These are phyloP conservation scores for Acrobasis repandana DNA, from an alignment of 2,888 invertebrate species.

Conservation along the genomic window DNA sequence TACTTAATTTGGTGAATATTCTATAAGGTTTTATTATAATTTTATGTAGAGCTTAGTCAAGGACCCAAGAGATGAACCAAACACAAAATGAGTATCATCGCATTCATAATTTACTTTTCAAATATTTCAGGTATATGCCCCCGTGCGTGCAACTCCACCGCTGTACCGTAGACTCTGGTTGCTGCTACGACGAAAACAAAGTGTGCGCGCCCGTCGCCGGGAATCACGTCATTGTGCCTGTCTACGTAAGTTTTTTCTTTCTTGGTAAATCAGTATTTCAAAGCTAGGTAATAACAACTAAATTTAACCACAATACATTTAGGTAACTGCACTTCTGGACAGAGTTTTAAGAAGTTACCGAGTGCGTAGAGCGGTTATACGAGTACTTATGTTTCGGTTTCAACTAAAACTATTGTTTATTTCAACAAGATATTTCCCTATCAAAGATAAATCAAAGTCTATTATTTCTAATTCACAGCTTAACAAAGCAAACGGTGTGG, in stretches of 20 bases:
- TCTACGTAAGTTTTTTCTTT: conserved; percentile 87
- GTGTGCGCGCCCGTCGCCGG: conserved; percentile 91
- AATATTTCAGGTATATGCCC: conserved; percentile 85
- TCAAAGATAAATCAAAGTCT: too few relatives aligned
- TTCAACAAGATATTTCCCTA: too few relatives aligned
- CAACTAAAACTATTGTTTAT: too few relatives aligned
- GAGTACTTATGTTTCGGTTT: too few relatives aligned
- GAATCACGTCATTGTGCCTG: conserved; percentile 87
- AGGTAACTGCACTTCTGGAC: too few relatives aligned
- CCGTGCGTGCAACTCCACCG: conserved; percentile 93
- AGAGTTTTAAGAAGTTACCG: background rate
- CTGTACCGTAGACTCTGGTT: conserved; percentile 94
- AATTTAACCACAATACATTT: too few relatives aligned
- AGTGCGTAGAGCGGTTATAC: background rate
- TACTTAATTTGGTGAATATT: too few relatives aligned
- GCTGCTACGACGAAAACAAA: conserved; percentile 88
- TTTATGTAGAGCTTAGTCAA: too few relatives aligned
- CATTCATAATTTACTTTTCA: too few relatives aligned
- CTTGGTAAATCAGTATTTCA: background rate
- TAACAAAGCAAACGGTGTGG: conserved; percentile 60
- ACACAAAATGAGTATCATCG: too few relatives aligned
- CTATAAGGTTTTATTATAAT: too few relatives aligned
- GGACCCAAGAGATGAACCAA: too few relatives aligned
- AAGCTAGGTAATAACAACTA: background rate
- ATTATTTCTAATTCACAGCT: conserved; percentile 50